Evolutionary conservation across 1,140 invertebrate species (phyloP).

Genomic region (Calliphora vicina): DNA sequence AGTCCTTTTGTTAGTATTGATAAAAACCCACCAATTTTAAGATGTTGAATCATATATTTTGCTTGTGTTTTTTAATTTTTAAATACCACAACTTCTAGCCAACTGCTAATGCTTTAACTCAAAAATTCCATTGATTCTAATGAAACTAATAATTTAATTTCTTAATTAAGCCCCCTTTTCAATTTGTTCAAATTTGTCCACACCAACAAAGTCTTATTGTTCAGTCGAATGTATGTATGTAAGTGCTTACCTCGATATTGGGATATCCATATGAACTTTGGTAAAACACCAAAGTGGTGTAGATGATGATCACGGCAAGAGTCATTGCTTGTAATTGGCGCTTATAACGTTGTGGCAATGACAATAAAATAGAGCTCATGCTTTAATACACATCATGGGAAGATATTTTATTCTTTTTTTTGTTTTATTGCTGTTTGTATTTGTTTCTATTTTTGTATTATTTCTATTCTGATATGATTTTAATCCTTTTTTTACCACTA

Average conservation of each 20-base stretch:
- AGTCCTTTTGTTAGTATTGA: too few relatives aligned
- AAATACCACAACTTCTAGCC: too few relatives aligned
- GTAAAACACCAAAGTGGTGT: constrained; percentile 60
- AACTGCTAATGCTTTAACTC: too few relatives aligned
- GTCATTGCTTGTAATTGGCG: constrained; percentile 62
- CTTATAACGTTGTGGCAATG: constrained; percentile 62
- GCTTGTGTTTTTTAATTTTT: too few relatives aligned
- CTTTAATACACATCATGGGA: constrained; percentile 54
- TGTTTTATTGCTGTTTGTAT: neutral
- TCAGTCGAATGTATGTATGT: neutral
- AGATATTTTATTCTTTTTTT: constrained; percentile 24
- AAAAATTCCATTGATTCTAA: too few relatives aligned
- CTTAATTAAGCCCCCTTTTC: too few relatives aligned
- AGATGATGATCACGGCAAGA: constrained; percentile 60
- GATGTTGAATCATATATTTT: too few relatives aligned
- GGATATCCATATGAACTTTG: constrained; percentile 63
- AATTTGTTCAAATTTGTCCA: too few relatives aligned
- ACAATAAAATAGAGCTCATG: constrained; percentile 39
- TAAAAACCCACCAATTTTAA: too few relatives aligned
- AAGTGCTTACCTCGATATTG: constrained; percentile 52
- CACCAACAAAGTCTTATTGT: too few relatives aligned
- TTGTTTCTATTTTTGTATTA: neutral
- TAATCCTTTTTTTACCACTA: neutral
- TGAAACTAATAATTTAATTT: too few relatives aligned
- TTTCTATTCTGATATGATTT: neutral